A percentile compares a stretch with the other conserved stretches of the same genome.
Conservation (phyloP, 2,888 invertebrate genomes). For the Cartodere bifasciata region DNA sequence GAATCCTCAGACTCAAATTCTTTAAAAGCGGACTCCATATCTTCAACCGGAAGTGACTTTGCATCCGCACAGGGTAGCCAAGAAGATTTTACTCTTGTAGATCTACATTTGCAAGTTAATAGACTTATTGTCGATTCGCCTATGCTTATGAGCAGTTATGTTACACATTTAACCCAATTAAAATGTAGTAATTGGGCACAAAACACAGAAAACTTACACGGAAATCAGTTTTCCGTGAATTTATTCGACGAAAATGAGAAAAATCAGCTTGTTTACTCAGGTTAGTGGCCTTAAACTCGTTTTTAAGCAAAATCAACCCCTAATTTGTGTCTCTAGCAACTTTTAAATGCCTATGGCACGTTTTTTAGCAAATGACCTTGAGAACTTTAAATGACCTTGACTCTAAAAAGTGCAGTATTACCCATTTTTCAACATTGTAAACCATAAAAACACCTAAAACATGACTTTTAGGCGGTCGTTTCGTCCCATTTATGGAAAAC, state of each 20-base stretch:
- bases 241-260: conserved; percentile 68
- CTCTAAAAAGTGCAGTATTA: too few relatives aligned
- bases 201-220: conserved; percentile 51
- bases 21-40: too few relatives aligned
- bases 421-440: too few relatives aligned
- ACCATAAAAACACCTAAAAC: too few relatives aligned
- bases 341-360: too few relatives aligned
- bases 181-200: conserved; percentile 59
- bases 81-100: conserved; percentile 83
- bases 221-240: conserved; percentile 67
- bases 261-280: conserved; percentile 60
- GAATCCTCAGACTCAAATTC: too few relatives aligned
- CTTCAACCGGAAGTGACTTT: conserved; percentile 35
- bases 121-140: conserved; percentile 88
- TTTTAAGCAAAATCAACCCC: too few relatives aligned
- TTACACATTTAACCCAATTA: conserved; percentile 79
- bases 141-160: conserved; percentile 86
- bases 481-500: conserved; percentile 58
- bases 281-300: too few relatives aligned
- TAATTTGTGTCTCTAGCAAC: too few relatives aligned
- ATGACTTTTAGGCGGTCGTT: conserved; percentile 41
- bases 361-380: too few relatives aligned
- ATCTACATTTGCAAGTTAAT: conserved; percentile 80
- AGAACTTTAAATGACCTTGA: too few relatives aligned
- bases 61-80: conserved; percentile 87